Evolutionary conservation across 1,140 invertebrate genomes (phyloP), one percentile per base, ranked within the genome.

Genomic region (Euura saliciscinereae): DNA sequence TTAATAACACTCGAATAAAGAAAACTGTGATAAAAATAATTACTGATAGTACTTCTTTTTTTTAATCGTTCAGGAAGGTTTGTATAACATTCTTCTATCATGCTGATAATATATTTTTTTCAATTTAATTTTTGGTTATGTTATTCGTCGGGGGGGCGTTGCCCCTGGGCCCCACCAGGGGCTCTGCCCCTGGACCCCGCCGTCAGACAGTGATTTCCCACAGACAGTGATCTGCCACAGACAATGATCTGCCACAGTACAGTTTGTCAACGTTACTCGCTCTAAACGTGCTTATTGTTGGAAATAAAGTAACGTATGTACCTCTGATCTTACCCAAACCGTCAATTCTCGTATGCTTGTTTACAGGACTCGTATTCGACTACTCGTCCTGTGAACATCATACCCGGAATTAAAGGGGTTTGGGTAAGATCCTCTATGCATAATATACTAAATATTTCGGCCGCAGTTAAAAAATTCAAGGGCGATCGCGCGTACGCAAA

Each of bases 361-460:
- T 59, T 59, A 59, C 51, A 59, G 5, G 3, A 28, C 28, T 28
- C 28, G 28, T 28, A 28, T 28, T 28, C 28, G 28, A 28, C 28
- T 28, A 28, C 28, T 28, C 28, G 28, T 28, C 28, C 28, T 28
- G 28, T 28, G 1, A 28, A 28, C 28, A 28, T 28, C 28, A 28
- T 28, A 28, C 28, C 1, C 28, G 28, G 28, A 28, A 28, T 4
- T 59, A 3, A 59, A 59, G 51, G 51, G 51, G 51, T 59, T 59
- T n/a, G 51, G 3, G 51, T 59, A 59, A 59, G 51, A 59, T 59
- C 51, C 51, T 59, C 6, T 8, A 4, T 59, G 51, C 13, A 59
- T 59, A 59, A 59, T 59, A 11, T 59, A 59, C 51, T 59, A 59
- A n/a, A n/a, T n/a, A n/a, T n/a, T n/a, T n/a, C n/a, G n/a, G n/a